These are phyloP conservation scores for Hippocampus guttulatus DNA, from an alignment of 2,113 vertebrate species.

Conservation along the genomic window DNA sequence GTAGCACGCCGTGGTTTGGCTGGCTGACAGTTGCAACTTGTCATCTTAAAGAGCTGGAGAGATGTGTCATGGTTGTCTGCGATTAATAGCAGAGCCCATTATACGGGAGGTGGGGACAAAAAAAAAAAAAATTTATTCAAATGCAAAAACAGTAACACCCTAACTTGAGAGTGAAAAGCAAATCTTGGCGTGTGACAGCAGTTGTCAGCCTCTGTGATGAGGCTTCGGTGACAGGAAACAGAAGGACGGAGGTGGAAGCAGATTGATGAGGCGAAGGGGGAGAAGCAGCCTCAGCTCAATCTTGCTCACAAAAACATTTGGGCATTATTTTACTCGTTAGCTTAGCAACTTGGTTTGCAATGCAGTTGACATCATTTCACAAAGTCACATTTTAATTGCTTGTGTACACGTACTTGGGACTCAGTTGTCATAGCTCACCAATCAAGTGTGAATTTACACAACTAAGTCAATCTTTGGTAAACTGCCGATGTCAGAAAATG, in stretches of 20 bases:
- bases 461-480: too few species aligned
- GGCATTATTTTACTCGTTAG: neutral
- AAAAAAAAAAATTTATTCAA: neutral
- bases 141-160: constrained; percentile 22
- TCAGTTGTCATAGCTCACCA: too few species aligned
- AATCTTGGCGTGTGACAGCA: constrained; percentile 37
- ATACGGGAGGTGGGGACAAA: neutral
- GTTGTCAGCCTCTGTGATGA: constrained; percentile 46
- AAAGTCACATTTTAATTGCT: neutral
- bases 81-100: constrained; percentile 20
- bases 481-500: too few species aligned
- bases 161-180: constrained; percentile 22
- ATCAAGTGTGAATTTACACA: too few species aligned
- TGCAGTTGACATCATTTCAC: neutral
- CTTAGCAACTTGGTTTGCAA: neutral
- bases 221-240: constrained; percentile 37
- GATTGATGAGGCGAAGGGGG: constrained; percentile 41
- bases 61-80: constrained; percentile 38
- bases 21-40: constrained; percentile 45
- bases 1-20: neutral
- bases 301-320: neutral
- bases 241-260: constrained; percentile 33
- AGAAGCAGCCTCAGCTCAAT: constrained; percentile 37
- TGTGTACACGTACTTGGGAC: too few species aligned
- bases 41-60: constrained; percentile 31